Conservation (phyloP, 2,888 invertebrate genomes). For the Caenorhabditis sp. region DNA sequence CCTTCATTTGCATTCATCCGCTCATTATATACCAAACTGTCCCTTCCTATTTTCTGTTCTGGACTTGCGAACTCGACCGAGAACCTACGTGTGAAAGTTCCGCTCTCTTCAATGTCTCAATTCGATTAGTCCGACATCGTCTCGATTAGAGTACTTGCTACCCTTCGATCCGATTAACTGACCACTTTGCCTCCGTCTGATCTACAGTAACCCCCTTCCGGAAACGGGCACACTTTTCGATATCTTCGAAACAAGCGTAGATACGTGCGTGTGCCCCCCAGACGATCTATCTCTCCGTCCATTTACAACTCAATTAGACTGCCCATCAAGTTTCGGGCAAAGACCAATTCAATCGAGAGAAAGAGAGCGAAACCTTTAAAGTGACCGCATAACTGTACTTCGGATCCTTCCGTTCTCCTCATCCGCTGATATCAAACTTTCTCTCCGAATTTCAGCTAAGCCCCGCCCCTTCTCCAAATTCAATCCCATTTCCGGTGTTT, state of each 20-base stretch:
- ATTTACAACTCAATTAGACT: conserved; percentile 45
- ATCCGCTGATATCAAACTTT: conserved; percentile 1
- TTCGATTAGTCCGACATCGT: conserved; percentile 8
- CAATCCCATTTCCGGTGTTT: conserved; percentile 35
- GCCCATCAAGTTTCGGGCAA: conserved; percentile 53
- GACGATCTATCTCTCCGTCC: conserved; percentile 21
- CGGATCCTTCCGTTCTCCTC: conserved; percentile 3
- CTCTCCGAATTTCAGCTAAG: background rate
- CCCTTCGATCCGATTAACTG: background rate
- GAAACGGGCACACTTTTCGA: background rate
- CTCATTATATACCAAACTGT: background rate
- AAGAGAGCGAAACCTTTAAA: conserved; percentile 11
- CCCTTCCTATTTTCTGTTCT: too few relatives aligned
- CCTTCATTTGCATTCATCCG: conserved; percentile 7
- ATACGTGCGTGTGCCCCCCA: background rate
- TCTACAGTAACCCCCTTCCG: too few relatives aligned
- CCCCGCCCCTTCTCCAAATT: conserved; percentile 18
- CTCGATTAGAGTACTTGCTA: conserved; percentile 20
- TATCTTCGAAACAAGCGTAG: background rate
- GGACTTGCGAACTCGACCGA: too few relatives aligned
- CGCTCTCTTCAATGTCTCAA: background rate
- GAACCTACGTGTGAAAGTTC: conserved; percentile 15
- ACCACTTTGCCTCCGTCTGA: background rate
- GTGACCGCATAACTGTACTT: background rate
- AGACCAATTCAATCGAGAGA: conserved; percentile 29